Evolutionary conservation across 2,888 invertebrate species (phyloP).

Genomic region (Hololepta plana): DNA sequence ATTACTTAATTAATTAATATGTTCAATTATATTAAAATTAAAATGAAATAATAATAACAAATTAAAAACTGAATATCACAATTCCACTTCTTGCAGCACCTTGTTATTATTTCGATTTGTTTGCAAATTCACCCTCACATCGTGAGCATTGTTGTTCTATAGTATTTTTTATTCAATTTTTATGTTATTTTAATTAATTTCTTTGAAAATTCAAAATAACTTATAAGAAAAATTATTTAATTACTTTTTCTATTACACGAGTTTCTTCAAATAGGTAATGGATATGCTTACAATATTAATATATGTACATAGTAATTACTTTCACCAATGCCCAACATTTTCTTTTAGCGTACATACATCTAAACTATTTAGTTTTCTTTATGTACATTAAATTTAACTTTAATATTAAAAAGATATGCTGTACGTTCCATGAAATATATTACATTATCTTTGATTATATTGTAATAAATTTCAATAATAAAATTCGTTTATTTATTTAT

Average conservation of each 20-base stretch:
- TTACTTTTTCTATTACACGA: slow-evolving; percentile 8
- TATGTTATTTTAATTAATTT: too few species aligned
- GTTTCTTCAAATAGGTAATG: slow-evolving; percentile 17
- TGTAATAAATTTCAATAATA: too few species aligned
- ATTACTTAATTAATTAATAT: too few species aligned
- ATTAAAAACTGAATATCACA: slow-evolving; percentile 27
- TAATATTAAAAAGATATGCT: too few species aligned
- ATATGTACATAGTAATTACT: slow-evolving; percentile 12
- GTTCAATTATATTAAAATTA: too few species aligned
- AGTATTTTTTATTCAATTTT: too few species aligned
- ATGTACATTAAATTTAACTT: slow-evolving; percentile 10
- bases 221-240: slow-evolving; percentile 7
- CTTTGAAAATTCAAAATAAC: too few species aligned
- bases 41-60: slow-evolving; percentile 24
- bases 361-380: slow-evolving; percentile 9
- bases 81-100: slow-evolving; percentile 25
- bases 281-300: slow-evolving; percentile 14
- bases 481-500: slow-evolving; percentile 7
- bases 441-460: too few species aligned
- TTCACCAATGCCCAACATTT: slow-evolving; percentile 14
- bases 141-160: too few species aligned
- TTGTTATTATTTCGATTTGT: slow-evolving; percentile 17
- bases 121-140: too few species aligned
- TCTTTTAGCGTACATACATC: slow-evolving; percentile 12
- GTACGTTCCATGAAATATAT: too few species aligned